Conservation (phyloP, 2,113 vertebrate species). For the Cathartes aura region DNA sequence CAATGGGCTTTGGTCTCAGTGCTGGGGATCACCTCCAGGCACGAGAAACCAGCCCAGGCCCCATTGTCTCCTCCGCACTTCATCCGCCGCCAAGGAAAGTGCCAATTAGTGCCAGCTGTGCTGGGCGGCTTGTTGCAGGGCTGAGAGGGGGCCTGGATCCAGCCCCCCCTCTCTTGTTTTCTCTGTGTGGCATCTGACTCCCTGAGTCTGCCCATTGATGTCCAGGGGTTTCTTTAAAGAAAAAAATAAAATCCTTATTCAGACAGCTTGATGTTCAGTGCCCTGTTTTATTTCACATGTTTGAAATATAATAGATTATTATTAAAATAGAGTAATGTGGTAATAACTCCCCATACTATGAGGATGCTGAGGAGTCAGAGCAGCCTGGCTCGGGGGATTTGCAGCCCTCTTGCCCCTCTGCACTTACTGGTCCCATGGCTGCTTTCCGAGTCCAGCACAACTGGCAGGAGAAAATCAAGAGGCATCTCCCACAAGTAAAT, state of each 20-base stretch:
- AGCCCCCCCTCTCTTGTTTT: neutral
- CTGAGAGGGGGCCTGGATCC: neutral
- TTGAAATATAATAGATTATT: neutral
- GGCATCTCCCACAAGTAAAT: neutral
- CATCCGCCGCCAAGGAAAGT: neutral
- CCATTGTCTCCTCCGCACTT: constrained; percentile 20
- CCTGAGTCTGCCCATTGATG: neutral
- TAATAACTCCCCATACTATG: neutral
- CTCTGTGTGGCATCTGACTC: neutral
- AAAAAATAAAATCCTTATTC: neutral
- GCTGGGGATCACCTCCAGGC: constrained; percentile 17
- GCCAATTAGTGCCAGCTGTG: constrained; percentile 46
- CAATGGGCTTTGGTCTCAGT: neutral
- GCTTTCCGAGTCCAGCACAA: constrained; percentile 11
- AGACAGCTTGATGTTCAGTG: neutral
- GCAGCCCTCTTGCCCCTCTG: constrained; percentile 9
- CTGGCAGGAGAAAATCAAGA: constrained; percentile 31
- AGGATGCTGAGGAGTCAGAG: neutral
- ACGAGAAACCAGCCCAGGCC: neutral
- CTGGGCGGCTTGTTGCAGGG: neutral
- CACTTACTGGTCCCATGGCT: neutral
- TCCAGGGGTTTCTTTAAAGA: neutral
- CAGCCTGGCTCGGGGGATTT: neutral
- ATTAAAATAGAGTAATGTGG: neutral
- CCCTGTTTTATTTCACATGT: neutral